A percentile compares a stretch with the other conserved stretches of the same genome.
These are phyloP conservation scores for Cheilosia impressa DNA, from an alignment of 2,888 invertebrate species.

Conservation along the genomic window DNA sequence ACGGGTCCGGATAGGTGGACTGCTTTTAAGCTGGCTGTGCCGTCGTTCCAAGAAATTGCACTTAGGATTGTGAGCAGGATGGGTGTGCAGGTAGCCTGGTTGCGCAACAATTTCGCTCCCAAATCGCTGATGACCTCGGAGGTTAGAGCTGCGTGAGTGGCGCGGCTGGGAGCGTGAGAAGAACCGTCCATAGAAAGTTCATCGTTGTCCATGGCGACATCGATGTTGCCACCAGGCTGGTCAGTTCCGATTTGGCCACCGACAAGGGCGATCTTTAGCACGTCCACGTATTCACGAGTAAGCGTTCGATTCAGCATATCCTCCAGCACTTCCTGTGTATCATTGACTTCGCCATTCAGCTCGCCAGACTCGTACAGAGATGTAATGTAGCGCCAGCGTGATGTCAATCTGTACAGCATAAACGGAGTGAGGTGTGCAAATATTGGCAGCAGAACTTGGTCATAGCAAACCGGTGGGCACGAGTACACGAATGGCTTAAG, in stretches of 20 bases:
- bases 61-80: constrained; percentile 87
- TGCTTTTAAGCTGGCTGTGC: constrained; percentile 92
- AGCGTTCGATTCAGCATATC: constrained; percentile 93
- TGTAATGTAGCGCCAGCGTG: constrained; percentile 92
- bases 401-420: constrained; percentile 88
- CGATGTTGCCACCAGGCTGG: constrained; percentile 74
- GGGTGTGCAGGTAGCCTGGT: constrained; percentile 87
- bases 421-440: constrained; percentile 91
- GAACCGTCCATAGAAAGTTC: constrained; percentile 89
- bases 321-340: constrained; percentile 92
- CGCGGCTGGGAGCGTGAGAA: constrained; percentile 84
- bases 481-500: constrained; percentile 93
- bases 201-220: constrained; percentile 87
- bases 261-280: constrained; percentile 90
- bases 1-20: constrained; percentile 89
- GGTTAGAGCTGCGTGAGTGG: constrained; percentile 84
- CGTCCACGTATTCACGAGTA: constrained; percentile 94
- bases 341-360: constrained; percentile 89
- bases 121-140: constrained; percentile 92
- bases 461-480: constrained; percentile 93
- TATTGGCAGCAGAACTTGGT: constrained; percentile 90
- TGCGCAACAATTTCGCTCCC: constrained; percentile 89
- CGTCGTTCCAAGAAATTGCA: constrained; percentile 94
- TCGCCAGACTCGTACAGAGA: constrained; percentile 90
- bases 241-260: constrained; percentile 86